Evolutionary conservation across 2,113 vertebrate species (phyloP), one percentile per base, ranked within the genome.

Genomic region (Spheniscus mendiculus): DNA sequence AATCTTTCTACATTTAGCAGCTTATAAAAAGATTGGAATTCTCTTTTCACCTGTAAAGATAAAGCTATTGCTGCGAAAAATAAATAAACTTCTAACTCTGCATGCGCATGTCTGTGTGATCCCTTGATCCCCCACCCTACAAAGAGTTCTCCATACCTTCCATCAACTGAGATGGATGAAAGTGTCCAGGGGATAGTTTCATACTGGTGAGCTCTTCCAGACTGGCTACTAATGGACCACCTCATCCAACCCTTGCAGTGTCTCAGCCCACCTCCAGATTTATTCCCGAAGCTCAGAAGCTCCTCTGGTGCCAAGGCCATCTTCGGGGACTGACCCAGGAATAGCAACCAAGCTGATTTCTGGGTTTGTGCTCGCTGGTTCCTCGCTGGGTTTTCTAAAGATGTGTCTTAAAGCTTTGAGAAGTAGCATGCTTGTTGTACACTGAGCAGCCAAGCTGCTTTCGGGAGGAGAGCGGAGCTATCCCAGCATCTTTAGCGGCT

Each of bases 41-140:
- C 7, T 71, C 65, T 79, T 90, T 85, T 66, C 18, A 40, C 16
- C 40, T 55, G 29, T 38, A 16, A 79, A 73, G 49, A 8, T 56
- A 62, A 84, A 77, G 38, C 62, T 70, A 36, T 38, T 79, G 23
- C 30, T 38, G 25, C 0, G 1, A 67, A 61, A 74, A 81, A 59
- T 5, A 40, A 76, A 83, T 3, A 23, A 36, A 49, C 10, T 52
- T 76, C 40, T 49, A 61, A 47, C 40, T 23, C 44, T 40, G 23
- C 30, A 74, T 20, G 5, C 0, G 0, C 5, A 6, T 0, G 0
- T 30, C 45, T 32, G 20, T 2, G 0, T 67, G 87, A 26, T 58
- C 30, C 50, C 36, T 83, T 42, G 47, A 23, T 93, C 44, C 10
- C 18, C 22, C 4, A 5, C 10, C 30, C 44, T 66, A 12, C 12